These are phyloP conservation scores for Erynnis tages DNA, from an alignment of 2,888 invertebrate species.

Conservation along the genomic window DNA sequence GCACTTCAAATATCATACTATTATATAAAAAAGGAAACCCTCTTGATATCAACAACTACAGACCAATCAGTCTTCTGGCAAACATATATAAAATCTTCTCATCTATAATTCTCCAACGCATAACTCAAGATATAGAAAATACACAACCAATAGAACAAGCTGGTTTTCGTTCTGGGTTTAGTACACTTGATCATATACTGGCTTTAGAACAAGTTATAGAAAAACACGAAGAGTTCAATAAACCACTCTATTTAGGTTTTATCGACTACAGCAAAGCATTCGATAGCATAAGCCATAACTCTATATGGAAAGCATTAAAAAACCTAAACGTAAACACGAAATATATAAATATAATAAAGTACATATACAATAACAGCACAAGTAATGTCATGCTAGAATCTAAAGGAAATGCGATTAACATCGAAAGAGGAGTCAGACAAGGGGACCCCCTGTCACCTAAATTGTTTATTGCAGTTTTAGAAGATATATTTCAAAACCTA, in stretches of 20 bases:
- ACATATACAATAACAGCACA: too few species aligned
- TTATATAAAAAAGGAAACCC: constrained; percentile 30
- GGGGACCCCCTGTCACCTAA: constrained; percentile 3
- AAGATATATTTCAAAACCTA: not conserved
- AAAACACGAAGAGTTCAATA: constrained; percentile 4
- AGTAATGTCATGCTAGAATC: too few species aligned
- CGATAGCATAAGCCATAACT: not conserved
- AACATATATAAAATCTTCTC: constrained; percentile 26
- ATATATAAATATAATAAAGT: constrained; percentile 1
- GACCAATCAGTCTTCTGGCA: constrained; percentile 25
- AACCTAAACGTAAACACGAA: not conserved
- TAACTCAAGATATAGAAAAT: constrained; percentile 5
- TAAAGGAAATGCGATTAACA: not conserved
- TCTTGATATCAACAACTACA: constrained; percentile 21
- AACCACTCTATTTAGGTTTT: not conserved
- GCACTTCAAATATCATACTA: constrained; percentile 20
- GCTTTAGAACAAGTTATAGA: constrained; percentile 1
- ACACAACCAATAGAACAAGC: constrained; percentile 27
- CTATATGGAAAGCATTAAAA: not conserved
- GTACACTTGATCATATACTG: constrained; percentile 10
- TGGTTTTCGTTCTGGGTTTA: constrained; percentile 19
- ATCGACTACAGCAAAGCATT: constrained; percentile 1
- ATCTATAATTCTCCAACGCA: constrained; percentile 7
- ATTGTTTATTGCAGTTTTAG: constrained; percentile 2
- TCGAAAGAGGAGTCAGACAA: constrained; percentile 1